Evolutionary conservation across 2,797 vertebrate species (phyloP).

Genomic region (Karalla daura): DNA sequence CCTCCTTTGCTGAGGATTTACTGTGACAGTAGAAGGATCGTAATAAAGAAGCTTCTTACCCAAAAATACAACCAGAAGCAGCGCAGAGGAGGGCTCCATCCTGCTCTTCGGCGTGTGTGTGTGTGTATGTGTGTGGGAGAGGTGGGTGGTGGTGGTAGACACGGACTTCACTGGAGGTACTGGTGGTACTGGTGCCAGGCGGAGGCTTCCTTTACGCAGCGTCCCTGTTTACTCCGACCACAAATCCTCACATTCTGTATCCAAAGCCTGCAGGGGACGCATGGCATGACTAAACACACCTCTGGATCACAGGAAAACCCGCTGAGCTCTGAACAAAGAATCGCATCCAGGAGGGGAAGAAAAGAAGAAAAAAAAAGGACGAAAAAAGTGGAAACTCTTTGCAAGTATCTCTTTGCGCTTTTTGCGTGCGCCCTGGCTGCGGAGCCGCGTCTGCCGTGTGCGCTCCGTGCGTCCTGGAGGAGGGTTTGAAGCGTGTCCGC

Average conservation of each 20-base stretch:
- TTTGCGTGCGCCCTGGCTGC: no score
- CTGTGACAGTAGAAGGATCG: no score
- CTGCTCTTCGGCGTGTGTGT: slow-evolving; percentile 7
- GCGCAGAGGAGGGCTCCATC: slow-evolving; percentile 50
- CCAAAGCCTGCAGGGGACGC: slow-evolving; percentile 48
- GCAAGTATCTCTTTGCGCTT: no score
- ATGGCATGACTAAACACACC: slow-evolving; percentile 38
- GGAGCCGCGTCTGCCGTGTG: slow-evolving; percentile 44
- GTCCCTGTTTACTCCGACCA: slow-evolving; percentile 47
- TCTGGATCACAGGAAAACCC: background rate
- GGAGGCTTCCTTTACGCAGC: slow-evolving; percentile 35
- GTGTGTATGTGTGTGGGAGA: no score
- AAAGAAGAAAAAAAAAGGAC: background rate
- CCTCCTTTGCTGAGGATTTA: no score
- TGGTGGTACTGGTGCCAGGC: no score
- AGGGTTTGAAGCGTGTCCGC: slow-evolving; percentile 32
- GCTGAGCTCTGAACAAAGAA: background rate
- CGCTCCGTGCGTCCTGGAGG: slow-evolving; percentile 49
- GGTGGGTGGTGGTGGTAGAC: background rate
- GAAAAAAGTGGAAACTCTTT: no score
- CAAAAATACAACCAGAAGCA: slow-evolving; percentile 59
- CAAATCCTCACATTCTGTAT: slow-evolving; percentile 47
- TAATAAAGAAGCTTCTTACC: slow-evolving; percentile 54
- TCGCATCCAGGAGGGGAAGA: background rate
- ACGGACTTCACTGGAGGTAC: slow-evolving; percentile 20